phyloP scores from a whole-genome alignment of 1,140 invertebrate species.

The Micrasema minimum region DNA sequence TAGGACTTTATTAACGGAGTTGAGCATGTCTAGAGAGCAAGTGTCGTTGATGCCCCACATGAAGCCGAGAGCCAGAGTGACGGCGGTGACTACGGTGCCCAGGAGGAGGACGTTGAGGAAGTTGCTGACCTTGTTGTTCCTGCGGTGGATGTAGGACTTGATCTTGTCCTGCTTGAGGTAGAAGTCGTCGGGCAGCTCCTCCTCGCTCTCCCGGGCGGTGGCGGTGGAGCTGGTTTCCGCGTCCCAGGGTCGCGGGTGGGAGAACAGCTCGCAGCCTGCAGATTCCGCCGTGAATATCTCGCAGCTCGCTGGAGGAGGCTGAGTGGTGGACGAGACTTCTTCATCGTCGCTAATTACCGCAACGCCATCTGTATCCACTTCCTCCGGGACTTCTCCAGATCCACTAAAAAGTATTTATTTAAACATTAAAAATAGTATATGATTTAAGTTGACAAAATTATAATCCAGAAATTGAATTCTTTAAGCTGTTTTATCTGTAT shows the following conservation, averaged over 20 bases:
- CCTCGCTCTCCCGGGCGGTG: conserved; percentile 52
- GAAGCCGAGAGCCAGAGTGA: conserved; percentile 63
- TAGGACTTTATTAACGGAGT: conserved; percentile 63
- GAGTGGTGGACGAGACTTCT: conserved; percentile 25
- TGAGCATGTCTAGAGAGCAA: conserved; percentile 57
- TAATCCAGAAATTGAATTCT: too few relatives aligned
- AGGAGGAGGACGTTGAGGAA: conserved; percentile 63
- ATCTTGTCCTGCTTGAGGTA: conserved; percentile 56
- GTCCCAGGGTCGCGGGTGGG: background rate
- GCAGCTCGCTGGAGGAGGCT: background rate
- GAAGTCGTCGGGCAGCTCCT: conserved; percentile 54
- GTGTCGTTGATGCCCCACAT: conserved; percentile 65
- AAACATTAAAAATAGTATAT: background rate
- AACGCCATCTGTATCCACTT: conserved; percentile 46
- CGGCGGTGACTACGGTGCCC: conserved; percentile 63
- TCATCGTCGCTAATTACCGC: conserved; percentile 49
- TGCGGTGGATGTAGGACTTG: conserved; percentile 64
- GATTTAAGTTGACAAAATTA: too few relatives aligned
- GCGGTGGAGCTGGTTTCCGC: conserved; percentile 48
- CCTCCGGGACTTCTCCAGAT: conserved; percentile 10
- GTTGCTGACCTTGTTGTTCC: conserved; percentile 63
- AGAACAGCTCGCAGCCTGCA: background rate
- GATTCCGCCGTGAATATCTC: too few relatives aligned
- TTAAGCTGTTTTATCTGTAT: too few relatives aligned
- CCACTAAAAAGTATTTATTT: background rate